A percentile compares a stretch with the other conserved stretches of the same genome.
phyloP scores from a whole-genome alignment of 1,140 invertebrate species.

The Diorhabda elongata region DNA sequence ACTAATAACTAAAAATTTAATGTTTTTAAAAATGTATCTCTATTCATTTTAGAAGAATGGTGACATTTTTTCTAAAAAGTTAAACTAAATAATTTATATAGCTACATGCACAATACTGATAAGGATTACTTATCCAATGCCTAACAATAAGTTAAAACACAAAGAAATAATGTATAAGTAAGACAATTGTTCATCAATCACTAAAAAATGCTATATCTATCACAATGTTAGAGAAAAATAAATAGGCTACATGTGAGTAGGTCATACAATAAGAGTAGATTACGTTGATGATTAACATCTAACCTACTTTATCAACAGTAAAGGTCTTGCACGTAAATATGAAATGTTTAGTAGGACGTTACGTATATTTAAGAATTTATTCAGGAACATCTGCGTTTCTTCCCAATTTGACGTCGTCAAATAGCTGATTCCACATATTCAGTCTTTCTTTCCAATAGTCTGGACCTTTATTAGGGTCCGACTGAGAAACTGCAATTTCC shows the following conservation, averaged over 20 bases:
- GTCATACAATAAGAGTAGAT: neutral
- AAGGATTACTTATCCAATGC: no score
- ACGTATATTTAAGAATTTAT: neutral
- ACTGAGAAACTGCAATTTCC: neutral
- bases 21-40: no score
- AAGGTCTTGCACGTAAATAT: neutral
- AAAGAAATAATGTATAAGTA: no score
- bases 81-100: no score
- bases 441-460: conserved; percentile 7
- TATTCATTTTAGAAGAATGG: no score
- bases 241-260: neutral
- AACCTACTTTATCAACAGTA: neutral
- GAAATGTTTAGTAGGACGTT: neutral
- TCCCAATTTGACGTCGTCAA: neutral
- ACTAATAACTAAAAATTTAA: no score
- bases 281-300: neutral
- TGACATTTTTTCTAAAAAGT: no score
- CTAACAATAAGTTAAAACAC: no score
- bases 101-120: no score
- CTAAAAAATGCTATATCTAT: neutral
- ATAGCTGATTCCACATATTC: conserved; percentile 10
- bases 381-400: neutral
- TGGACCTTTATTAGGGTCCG: neutral
- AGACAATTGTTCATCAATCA: neutral
- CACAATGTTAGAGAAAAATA: conserved; percentile 1